A percentile compares a stretch with the other conserved stretches of the same genome.
phyloP scores from a whole-genome alignment of 92 coral and sea anemone genomes.

The Metridium senile region DNA sequence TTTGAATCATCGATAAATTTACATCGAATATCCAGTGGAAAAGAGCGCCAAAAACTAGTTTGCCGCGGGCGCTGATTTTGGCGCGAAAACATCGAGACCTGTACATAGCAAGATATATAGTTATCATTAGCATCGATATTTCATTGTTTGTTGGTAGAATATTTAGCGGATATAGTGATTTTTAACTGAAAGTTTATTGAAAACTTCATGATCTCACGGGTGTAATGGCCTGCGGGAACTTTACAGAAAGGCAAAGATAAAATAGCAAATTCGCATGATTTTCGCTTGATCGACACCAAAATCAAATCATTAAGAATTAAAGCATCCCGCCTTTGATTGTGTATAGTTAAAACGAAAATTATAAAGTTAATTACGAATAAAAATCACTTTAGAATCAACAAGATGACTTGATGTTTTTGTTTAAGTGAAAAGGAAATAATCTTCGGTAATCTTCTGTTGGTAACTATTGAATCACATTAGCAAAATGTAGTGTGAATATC shows the following conservation, averaged over 20 bases:
- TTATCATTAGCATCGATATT: background rate
- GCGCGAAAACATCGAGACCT: conserved; percentile 1
- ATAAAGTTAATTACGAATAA: background rate
- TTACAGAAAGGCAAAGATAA: too few relatives aligned
- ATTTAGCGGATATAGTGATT: conserved; percentile 16
- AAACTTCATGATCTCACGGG: too few relatives aligned
- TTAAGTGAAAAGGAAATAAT: background rate
- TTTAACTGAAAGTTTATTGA: background rate
- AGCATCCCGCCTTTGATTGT: background rate
- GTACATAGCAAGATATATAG: background rate
- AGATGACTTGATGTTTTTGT: background rate
- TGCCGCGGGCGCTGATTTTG: conserved; percentile 11
- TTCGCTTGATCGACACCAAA: background rate
- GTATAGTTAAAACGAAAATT: background rate
- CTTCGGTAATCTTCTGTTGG: background rate
- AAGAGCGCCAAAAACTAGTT: background rate
- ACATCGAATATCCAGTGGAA: background rate
- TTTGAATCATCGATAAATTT: too few relatives aligned
- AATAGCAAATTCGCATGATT: background rate
- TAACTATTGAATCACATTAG: background rate
- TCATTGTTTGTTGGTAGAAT: conserved; percentile 3
- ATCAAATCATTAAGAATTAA: too few relatives aligned
- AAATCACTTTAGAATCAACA: background rate
- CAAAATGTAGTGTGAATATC: background rate
- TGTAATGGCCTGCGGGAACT: too few relatives aligned